Base-by-base conservation (phyloP, 2,888 invertebrate species). In the Leptothorax acervorum region DNA sequence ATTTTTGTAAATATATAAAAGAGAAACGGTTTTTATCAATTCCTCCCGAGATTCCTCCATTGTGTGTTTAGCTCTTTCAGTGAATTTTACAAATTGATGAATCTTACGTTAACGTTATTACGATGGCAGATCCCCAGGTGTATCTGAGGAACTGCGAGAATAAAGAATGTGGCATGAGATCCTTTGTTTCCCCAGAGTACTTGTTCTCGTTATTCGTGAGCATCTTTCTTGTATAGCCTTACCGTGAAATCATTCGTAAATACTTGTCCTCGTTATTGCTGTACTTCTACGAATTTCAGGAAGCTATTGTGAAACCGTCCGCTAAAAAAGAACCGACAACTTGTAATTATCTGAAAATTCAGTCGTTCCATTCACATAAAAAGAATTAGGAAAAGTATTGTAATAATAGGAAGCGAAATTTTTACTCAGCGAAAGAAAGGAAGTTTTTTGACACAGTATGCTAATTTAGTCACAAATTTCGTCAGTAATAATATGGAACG, bases 141-240 rank as follows among this genome's bases (percentile, higher is more conserved):
- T 83, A 86, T n/a, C 57, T 79, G 35, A 86, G 84, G 70, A 88
- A 86, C 66, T 75, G 85, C 79, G 87, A 79, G 88, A 89, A 92
- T 87, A 91, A 90, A 91, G 89, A 88, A 90, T 87, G 89, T 66
- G 84, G 82, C 82, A 85, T 76, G 87, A 82, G 79, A 84, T 79
- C 85, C 84, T 90, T 92, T 91, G 91, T 91, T 85, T 89, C 88
- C 81, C 84, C 85, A 85, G 88, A 87, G 86, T 91, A 92, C 5
- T 89, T 89, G 87, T 90, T 87, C 90, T 87, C 88, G 84, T 90
- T 90, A 89, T 85, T 79, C 85, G 82, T 68, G 82, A 84, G 78
- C 82, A 75, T 82, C 82, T 66, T 74, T 66, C 86, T 82, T 76
- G 73, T 71, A 62, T 73, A 71, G 71, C 60, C 35, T 55, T 81